Evolutionary conservation across 2,113 vertebrate species (phyloP).

Genomic region (Sterrhoptilus dennistouni): DNA sequence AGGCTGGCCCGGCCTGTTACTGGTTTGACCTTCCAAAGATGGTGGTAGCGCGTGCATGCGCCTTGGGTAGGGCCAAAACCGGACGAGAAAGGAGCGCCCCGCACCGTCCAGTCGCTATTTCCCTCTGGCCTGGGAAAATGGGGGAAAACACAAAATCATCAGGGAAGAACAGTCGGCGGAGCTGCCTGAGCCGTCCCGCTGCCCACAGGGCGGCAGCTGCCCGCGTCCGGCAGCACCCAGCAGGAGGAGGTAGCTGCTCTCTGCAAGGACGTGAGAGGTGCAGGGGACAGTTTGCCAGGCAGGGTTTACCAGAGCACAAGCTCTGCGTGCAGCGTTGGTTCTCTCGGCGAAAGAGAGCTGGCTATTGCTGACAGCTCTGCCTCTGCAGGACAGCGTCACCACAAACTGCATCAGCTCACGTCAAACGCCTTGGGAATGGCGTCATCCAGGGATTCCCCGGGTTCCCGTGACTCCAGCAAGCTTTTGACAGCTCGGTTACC

Average conservation of each 20-base stretch:
- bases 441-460: neutral
- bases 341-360: too few relatives aligned
- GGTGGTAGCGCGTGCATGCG: neutral
- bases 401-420: neutral
- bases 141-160: neutral
- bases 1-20: neutral
- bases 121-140: neutral
- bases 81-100: neutral
- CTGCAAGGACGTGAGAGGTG: neutral
- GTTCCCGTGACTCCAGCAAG: neutral
- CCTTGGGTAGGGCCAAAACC: too few relatives aligned
- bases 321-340: too few relatives aligned
- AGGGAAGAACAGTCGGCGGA: neutral
- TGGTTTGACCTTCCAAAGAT: neutral
- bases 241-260: neutral
- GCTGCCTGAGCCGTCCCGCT: neutral
- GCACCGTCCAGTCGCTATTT: too few relatives aligned
- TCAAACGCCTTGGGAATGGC: rapidly evolving
- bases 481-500: neutral
- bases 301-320: neutral
- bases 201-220: neutral
- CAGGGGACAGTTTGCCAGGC: neutral
- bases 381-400: neutral
- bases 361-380: neutral
- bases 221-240: neutral